Conservation (phyloP, 2,888 invertebrate genomes). For the Timandra comae region DNA sequence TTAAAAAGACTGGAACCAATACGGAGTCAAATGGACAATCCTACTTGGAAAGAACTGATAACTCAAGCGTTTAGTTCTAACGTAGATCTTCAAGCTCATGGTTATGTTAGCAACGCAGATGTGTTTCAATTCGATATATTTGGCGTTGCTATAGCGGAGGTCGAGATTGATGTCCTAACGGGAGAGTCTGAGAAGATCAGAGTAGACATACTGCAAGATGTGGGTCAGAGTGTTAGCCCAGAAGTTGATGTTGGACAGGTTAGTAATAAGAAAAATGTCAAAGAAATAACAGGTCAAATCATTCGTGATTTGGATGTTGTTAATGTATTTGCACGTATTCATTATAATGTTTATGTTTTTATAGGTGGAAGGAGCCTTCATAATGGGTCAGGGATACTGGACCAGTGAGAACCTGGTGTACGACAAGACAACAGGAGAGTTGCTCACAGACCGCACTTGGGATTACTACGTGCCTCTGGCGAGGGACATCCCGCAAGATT, state of each 20-base stretch:
- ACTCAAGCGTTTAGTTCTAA: conserved; percentile 47
- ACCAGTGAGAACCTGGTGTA: conserved; percentile 82
- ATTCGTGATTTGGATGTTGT: too few species aligned
- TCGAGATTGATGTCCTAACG: conserved; percentile 83
- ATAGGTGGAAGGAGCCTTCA: conserved; percentile 83
- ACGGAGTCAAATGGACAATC: conserved; percentile 42
- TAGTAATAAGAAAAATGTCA: too few species aligned
- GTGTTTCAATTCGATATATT: conserved; percentile 48
- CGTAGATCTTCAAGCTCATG: conserved; percentile 42
- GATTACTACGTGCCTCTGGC: conserved; percentile 83
- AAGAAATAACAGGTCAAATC: too few species aligned
- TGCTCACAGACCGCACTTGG: conserved; percentile 87
- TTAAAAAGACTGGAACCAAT: conserved; percentile 59
- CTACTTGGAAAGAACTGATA: conserved; percentile 69
- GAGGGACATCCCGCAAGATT: conserved; percentile 85
- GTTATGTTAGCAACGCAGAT: conserved; percentile 28
- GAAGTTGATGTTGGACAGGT: conserved; percentile 79
- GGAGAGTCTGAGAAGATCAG: conserved; percentile 78
- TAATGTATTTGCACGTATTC: too few species aligned
- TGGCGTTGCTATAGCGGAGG: conserved; percentile 78
- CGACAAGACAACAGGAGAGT: conserved; percentile 78
- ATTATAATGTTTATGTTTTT: too few species aligned
- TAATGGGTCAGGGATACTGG: conserved; percentile 86
- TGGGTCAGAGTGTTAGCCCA: conserved; percentile 80
- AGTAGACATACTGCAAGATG: conserved; percentile 80